Evolutionary conservation across 1,140 invertebrate genomes (phyloP).

Genomic region (Zaprionus kolodkinae): DNA sequence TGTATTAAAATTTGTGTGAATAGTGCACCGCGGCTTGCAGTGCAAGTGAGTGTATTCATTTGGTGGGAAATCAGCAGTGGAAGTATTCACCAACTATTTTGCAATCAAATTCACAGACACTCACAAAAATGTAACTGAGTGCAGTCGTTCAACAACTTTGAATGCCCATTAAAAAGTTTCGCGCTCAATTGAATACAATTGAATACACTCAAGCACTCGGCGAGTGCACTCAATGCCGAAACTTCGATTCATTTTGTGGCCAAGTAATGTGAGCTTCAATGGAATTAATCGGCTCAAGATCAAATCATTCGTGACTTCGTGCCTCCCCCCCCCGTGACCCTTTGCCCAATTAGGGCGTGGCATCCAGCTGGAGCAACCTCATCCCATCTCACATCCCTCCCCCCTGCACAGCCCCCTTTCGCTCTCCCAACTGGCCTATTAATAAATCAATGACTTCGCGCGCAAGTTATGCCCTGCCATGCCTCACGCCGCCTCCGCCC

Average conservation of each 20-base stretch:
- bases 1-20: no score
- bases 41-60: not conserved
- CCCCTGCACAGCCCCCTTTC: not conserved
- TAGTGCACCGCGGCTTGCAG: no score
- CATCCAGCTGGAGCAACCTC: not conserved
- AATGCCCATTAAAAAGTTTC: conserved; percentile 4
- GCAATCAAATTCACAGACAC: not conserved
- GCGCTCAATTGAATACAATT: conserved; percentile 10
- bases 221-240: not conserved
- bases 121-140: not conserved
- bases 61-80: not conserved
- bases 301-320: not conserved
- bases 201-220: not conserved
- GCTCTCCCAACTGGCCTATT: conserved; percentile 43
- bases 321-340: no score
- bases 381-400: not conserved
- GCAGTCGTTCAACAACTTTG: not conserved
- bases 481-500: not conserved
- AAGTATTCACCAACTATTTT: not conserved
- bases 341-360: not conserved
- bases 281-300: conserved; percentile 7
- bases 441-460: conserved; percentile 75
- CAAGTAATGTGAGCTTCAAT: conserved; percentile 11
- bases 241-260: not conserved
- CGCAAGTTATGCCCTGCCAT: conserved; percentile 51